These are phyloP conservation scores for Ellobium chinense DNA, from an alignment of 2,888 invertebrate species.

Conservation along the genomic window DNA sequence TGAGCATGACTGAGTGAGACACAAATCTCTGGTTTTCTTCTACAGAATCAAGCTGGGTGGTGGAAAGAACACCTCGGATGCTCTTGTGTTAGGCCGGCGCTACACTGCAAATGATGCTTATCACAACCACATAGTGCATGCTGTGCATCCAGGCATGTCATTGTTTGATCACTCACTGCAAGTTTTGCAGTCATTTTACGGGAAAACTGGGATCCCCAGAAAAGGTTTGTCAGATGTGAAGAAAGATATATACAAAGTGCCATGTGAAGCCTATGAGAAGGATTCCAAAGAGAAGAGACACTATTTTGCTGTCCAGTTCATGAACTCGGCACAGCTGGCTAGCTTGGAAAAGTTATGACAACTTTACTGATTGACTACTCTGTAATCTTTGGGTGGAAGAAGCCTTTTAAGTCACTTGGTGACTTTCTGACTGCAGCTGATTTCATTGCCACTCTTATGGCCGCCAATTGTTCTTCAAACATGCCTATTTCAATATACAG, in stretches of 20 bases:
- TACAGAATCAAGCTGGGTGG: conserved; percentile 21
- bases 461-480: too few relatives aligned
- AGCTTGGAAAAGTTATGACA: not conserved
- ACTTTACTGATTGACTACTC: not conserved
- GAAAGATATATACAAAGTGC: not conserved
- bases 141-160: not conserved
- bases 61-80: conserved; percentile 18
- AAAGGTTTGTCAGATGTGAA: not conserved
- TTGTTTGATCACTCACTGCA: conserved; percentile 2
- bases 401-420: too few relatives aligned
- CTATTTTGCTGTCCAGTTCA: conserved; percentile 4
- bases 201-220: not conserved
- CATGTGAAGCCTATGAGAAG: not conserved
- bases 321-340: not conserved
- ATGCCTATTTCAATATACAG: too few relatives aligned
- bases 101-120: conserved; percentile 14
- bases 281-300: not conserved
- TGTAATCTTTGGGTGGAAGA: too few relatives aligned
- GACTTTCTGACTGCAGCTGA: too few relatives aligned
- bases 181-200: not conserved
- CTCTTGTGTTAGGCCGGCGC: not conserved
- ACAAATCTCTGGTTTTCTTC: too few relatives aligned
- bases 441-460: too few relatives aligned
- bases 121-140: not conserved
- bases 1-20: too few relatives aligned